phyloP scores from a whole-genome alignment of 2,888 invertebrate species.

The Microctonus brassicae region DNA sequence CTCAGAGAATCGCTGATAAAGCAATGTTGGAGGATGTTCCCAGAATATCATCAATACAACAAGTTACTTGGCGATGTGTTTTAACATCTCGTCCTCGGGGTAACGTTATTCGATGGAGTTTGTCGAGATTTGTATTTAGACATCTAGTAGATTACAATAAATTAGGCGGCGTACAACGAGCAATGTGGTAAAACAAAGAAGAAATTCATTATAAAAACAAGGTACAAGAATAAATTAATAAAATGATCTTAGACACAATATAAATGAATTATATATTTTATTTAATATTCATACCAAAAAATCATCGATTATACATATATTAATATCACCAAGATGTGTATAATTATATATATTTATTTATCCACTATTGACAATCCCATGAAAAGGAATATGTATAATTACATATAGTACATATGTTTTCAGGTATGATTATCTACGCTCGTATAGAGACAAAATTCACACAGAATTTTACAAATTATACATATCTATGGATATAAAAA shows the following conservation, averaged over 20 bases:
- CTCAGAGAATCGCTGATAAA: conserved; percentile 82
- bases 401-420: too few relatives aligned
- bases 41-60: conserved; percentile 77
- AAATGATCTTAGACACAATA: background rate
- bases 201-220: background rate
- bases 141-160: conserved; percentile 94
- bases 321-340: too few relatives aligned
- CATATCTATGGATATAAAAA: too few relatives aligned
- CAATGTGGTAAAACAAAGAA: conserved; percentile 80
- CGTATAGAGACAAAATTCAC: too few relatives aligned
- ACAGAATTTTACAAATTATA: too few relatives aligned
- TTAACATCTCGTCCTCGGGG: conserved; percentile 91
- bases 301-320: too few relatives aligned
- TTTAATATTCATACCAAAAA: too few relatives aligned
- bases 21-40: conserved; percentile 83
- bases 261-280: background rate
- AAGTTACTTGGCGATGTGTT: conserved; percentile 84
- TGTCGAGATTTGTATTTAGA: conserved; percentile 93
- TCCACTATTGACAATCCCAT: too few relatives aligned
- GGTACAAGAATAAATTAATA: background rate
- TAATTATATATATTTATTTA: too few relatives aligned
- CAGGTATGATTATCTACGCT: too few relatives aligned
- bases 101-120: conserved; percentile 82
- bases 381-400: too few relatives aligned
- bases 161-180: conserved; percentile 90